Percentiles rank a stretch among this genome's conserved stretches.
These are phyloP conservation scores for Spondyliosoma cantharus DNA, from an alignment of 2,797 vertebrate genomes.

Conservation along the genomic window DNA sequence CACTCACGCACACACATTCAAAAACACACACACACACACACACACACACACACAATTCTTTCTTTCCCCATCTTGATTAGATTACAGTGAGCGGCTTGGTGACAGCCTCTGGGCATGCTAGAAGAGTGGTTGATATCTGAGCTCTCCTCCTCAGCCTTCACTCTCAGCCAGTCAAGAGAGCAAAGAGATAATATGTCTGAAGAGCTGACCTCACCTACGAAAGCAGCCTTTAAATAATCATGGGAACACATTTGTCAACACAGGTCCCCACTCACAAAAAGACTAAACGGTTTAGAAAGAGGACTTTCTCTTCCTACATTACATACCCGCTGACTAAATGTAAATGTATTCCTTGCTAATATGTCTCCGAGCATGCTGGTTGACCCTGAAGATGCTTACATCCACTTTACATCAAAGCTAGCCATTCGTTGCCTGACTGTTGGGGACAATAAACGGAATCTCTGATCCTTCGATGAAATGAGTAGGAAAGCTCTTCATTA, in stretches of 20 bases:
- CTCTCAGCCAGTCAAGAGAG: constrained; percentile 75
- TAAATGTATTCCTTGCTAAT: constrained; percentile 27
- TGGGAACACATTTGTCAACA: constrained; percentile 74
- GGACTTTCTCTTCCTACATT: constrained; percentile 25
- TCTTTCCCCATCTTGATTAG: constrained; percentile 82
- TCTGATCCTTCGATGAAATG: constrained; percentile 32
- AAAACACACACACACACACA: neutral
- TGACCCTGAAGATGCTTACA: constrained; percentile 51
- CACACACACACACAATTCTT: constrained; percentile 49
- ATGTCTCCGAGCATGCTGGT: constrained; percentile 30
- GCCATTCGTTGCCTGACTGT: constrained; percentile 19
- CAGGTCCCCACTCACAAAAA: constrained; percentile 45
- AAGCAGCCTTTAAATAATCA: constrained; percentile 67
- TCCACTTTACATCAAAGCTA: constrained; percentile 65
- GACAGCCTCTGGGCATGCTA: constrained; percentile 83
- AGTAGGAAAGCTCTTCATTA: constrained; percentile 41
- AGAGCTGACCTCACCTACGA: constrained; percentile 74
- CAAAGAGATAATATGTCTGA: constrained; percentile 75
- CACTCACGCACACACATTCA: constrained; percentile 35
- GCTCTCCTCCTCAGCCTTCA: constrained; percentile 71
- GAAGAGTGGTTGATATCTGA: constrained; percentile 84
- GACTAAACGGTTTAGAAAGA: constrained; percentile 35
- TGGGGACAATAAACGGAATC: constrained; percentile 32
- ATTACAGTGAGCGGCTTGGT: constrained; percentile 84
- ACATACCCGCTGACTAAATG: constrained; percentile 7